Conservation (phyloP, 1,140 invertebrate genomes). For the Ephestia elutella region DNA sequence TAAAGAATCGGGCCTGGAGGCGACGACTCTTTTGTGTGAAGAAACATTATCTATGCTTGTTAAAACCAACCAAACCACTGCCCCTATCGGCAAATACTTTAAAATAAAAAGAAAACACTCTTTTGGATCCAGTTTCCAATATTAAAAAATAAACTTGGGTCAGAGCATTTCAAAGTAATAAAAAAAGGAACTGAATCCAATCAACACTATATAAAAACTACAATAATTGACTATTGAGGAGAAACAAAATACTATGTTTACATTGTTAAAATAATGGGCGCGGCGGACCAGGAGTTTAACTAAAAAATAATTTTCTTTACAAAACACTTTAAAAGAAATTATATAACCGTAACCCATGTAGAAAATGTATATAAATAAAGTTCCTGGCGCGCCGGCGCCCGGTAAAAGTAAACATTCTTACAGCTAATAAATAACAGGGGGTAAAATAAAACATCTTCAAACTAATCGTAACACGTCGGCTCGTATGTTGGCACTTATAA, state of each 20-base stretch:
- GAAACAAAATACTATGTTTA: constrained; percentile 30
- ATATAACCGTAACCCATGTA: constrained; percentile 17
- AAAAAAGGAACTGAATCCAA: constrained; percentile 35
- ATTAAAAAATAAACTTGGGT: constrained; percentile 21
- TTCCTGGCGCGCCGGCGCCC: constrained; percentile 20
- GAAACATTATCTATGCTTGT: constrained; percentile 31
- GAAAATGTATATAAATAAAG: constrained; percentile 28
- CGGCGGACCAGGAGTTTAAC: constrained; percentile 25
- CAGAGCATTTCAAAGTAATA: constrained; percentile 33
- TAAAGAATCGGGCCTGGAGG: constrained; percentile 31
- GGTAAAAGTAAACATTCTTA: constrained; percentile 32
- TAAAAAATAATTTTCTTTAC: constrained; percentile 29
- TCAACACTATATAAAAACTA: constrained; percentile 36
- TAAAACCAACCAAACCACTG: constrained; percentile 36
- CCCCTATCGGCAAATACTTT: constrained; percentile 33
- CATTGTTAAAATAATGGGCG: constrained; percentile 15
- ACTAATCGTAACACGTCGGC: constrained; percentile 21
- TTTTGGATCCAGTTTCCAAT: constrained; percentile 29
- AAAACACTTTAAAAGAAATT: constrained; percentile 23
- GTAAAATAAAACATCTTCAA: constrained; percentile 42
- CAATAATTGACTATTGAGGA: constrained; percentile 41
- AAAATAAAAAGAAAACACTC: constrained; percentile 25
- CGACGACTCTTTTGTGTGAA: constrained; percentile 15
- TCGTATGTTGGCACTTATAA: constrained; percentile 25
- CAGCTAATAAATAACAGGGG: constrained; percentile 34